phyloP scores from a whole-genome alignment of 2,797 vertebrate genomes.

The Protosalanx chinensis region DNA sequence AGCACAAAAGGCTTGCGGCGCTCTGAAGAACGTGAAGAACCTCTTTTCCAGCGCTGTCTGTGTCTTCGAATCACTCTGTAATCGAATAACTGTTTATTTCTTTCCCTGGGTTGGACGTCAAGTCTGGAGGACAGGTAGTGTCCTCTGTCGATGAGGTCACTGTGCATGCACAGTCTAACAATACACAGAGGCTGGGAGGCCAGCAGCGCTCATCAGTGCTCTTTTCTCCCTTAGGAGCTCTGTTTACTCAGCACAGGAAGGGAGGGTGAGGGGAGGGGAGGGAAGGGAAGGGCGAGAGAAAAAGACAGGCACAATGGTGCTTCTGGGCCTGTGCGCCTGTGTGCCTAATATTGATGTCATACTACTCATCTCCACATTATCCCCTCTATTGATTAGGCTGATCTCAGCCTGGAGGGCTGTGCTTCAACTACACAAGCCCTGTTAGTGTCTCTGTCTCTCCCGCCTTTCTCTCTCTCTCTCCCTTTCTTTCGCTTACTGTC shows the following conservation, averaged over 20 bases:
- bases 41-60: background rate
- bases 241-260: conserved; percentile 55
- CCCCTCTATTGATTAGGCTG: conserved; percentile 64
- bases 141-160: conserved; percentile 33
- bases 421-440: conserved; percentile 35
- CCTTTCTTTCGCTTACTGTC: conserved; percentile 11
- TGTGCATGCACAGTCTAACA: conserved; percentile 37
- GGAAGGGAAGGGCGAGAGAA: conserved; percentile 2
- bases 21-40: conserved; percentile 35
- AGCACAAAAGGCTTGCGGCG: background rate
- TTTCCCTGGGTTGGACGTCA: background rate
- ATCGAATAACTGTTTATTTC: conserved; percentile 21
- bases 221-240: conserved; percentile 49
- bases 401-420: conserved; percentile 55
- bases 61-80: conserved; percentile 17
- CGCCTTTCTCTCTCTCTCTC: background rate
- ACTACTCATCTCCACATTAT: conserved; percentile 59
- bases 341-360: conserved; percentile 57
- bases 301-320: conserved; percentile 51
- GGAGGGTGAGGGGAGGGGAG: conserved; percentile 27
- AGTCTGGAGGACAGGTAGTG: conserved; percentile 11
- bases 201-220: conserved; percentile 46
- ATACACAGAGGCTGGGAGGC: conserved; percentile 38
- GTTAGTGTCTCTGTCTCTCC: conserved; percentile 1
- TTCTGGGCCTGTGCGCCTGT: conserved; percentile 51